Percentiles rank a stretch among this genome's conserved stretches.
Evolutionary conservation across 2,113 vertebrate genomes (phyloP).

Genomic region (Mungos mungo): DNA sequence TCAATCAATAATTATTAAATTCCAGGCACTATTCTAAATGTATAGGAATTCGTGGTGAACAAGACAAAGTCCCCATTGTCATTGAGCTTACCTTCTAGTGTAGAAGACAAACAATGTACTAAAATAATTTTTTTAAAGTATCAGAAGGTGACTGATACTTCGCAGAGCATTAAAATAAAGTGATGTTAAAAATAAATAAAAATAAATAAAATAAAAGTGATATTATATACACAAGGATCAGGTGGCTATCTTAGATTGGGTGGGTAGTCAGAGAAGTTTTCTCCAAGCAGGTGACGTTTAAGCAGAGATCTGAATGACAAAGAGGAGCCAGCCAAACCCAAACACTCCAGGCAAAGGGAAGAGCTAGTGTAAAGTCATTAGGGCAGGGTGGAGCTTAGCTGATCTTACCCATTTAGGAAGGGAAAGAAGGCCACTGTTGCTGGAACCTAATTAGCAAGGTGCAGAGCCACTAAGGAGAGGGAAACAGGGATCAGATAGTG

Average conservation of each 20-base stretch:
- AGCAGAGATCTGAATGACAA: conserved; percentile 21
- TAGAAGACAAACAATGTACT: neutral
- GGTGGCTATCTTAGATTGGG: neutral
- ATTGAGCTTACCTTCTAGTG: neutral
- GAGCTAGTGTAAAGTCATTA: neutral
- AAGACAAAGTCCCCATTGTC: neutral
- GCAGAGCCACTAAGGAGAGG: neutral
- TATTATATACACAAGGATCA: neutral
- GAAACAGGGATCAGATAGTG: neutral
- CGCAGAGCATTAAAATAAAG: neutral
- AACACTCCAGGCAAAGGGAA: neutral
- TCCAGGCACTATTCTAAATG: neutral
- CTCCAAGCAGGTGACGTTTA: neutral
- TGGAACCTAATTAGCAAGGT: neutral
- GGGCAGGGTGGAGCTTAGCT: neutral
- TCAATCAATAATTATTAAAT: neutral
- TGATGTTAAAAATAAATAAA: neutral
- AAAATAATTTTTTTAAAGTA: conserved; percentile 6
- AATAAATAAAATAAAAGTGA: neutral
- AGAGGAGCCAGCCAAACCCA: neutral
- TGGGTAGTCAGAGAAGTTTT: neutral
- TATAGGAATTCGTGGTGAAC: neutral
- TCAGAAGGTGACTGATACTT: neutral
- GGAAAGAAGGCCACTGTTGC: neutral
- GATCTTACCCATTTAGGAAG: conserved; percentile 2